phyloP scores from a whole-genome alignment of 2,888 invertebrate species.

The Ophion slaviceki region DNA sequence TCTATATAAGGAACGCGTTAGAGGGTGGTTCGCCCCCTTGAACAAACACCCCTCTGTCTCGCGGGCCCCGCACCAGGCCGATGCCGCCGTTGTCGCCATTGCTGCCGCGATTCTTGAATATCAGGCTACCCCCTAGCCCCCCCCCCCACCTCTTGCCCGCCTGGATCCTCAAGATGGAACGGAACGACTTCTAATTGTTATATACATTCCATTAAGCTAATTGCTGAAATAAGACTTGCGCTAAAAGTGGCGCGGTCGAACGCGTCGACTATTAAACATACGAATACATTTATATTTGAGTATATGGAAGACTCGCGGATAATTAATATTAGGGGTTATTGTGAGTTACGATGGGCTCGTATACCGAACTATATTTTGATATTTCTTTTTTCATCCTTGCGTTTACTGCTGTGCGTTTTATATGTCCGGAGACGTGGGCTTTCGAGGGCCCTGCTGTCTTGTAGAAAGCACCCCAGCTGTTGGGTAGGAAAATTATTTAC shows the following conservation, averaged over 20 bases:
- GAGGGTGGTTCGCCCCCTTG: slow-evolving; percentile 54
- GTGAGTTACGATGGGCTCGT: slow-evolving; percentile 54
- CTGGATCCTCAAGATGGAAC: slow-evolving; percentile 69
- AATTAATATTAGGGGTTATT: slow-evolving; percentile 72
- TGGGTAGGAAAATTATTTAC: too few species aligned
- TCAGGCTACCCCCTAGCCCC: slow-evolving; percentile 38
- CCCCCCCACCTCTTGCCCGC: background rate
- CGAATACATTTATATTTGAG: background rate
- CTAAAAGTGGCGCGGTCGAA: slow-evolving; percentile 68
- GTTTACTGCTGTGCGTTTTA: too few species aligned
- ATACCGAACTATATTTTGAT: too few species aligned
- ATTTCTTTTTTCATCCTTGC: too few species aligned
- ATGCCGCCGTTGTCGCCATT: slow-evolving; percentile 65
- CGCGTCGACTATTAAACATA: slow-evolving; percentile 56
- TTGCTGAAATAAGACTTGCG: slow-evolving; percentile 83
- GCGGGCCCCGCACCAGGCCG: slow-evolving; percentile 30
- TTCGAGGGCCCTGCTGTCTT: too few species aligned
- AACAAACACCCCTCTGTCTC: slow-evolving; percentile 51
- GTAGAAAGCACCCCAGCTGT: too few species aligned
- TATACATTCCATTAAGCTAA: slow-evolving; percentile 84
- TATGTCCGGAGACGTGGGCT: too few species aligned
- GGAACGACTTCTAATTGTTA: slow-evolving; percentile 83
- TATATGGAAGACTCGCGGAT: slow-evolving; percentile 66
- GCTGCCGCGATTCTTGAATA: slow-evolving; percentile 65
- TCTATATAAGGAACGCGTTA: slow-evolving; percentile 63